Conservation (phyloP, 2,888 invertebrate genomes). For the Amiota minor region DNA sequence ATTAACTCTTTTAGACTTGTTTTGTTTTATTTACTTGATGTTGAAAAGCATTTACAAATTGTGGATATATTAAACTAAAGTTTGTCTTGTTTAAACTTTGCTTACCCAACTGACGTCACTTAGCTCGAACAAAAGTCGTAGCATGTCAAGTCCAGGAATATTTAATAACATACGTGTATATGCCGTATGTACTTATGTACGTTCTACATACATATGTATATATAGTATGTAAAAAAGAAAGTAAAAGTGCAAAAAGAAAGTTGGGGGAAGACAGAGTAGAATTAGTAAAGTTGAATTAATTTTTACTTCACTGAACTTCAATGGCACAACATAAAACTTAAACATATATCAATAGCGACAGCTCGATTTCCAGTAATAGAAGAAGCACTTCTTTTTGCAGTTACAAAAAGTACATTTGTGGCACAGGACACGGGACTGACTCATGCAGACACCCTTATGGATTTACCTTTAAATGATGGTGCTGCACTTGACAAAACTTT, state of each 20-base stretch:
- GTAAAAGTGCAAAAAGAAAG: not conserved
- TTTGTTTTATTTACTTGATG: too few species aligned
- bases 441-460: too few species aligned
- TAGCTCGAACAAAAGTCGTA: too few species aligned
- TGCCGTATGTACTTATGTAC: too few species aligned
- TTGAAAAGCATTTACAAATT: too few species aligned
- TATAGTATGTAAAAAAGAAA: not conserved
- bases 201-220: not conserved
- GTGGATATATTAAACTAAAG: too few species aligned
- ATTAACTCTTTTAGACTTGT: too few species aligned
- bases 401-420: not conserved
- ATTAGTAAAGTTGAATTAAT: constrained; percentile 37
- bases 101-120: too few species aligned
- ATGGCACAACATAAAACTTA: constrained; percentile 39
- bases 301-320: constrained; percentile 57
- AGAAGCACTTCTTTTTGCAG: not conserved
- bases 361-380: not conserved
- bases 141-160: constrained; percentile 18
- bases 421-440: too few species aligned
- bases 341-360: constrained; percentile 33
- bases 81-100: too few species aligned
- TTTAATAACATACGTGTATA: not conserved
- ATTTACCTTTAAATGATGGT: too few species aligned
- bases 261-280: not conserved
- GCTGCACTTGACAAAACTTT: constrained; percentile 2